Evolutionary conservation across 2,113 vertebrate genomes (phyloP).

Genomic region (Pterocles burchelli): DNA sequence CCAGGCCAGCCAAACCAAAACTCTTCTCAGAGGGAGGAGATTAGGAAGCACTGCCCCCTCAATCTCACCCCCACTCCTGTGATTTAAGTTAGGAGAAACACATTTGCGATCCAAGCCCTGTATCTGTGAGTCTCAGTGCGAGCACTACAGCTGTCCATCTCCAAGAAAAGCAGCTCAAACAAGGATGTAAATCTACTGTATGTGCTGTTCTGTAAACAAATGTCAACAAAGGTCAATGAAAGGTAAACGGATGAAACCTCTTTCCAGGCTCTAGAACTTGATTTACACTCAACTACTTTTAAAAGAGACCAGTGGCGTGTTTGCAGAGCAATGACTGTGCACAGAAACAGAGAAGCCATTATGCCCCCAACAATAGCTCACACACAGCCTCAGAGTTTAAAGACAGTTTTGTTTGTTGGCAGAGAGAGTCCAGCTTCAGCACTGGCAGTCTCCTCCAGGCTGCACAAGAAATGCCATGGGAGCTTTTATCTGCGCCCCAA

Average conservation of each 20-base stretch:
- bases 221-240: not conserved
- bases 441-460: constrained; percentile 56
- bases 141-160: not conserved
- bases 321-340: constrained; percentile 33
- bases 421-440: constrained; percentile 42
- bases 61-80: not conserved
- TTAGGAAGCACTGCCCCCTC: not conserved
- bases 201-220: constrained; percentile 10
- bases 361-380: constrained; percentile 58
- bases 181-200: not conserved
- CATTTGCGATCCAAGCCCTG: not conserved
- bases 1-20: not conserved
- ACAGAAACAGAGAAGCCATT: constrained; percentile 61
- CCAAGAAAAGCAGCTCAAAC: not conserved
- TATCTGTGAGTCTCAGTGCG: not conserved
- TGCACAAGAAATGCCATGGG: constrained; percentile 29
- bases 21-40: not conserved
- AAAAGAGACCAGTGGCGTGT: constrained; percentile 19
- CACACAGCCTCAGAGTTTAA: constrained; percentile 56
- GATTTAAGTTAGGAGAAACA: not conserved
- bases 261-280: constrained; percentile 24
- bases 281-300: constrained; percentile 36
- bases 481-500: constrained; percentile 42
- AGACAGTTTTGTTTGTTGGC: constrained; percentile 58
- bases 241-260: constrained; percentile 23